Percentiles rank a stretch among this genome's conserved stretches.
Conservation (phyloP, 1,140 invertebrate genomes). For the Macrobrachium nipponense region DNA sequence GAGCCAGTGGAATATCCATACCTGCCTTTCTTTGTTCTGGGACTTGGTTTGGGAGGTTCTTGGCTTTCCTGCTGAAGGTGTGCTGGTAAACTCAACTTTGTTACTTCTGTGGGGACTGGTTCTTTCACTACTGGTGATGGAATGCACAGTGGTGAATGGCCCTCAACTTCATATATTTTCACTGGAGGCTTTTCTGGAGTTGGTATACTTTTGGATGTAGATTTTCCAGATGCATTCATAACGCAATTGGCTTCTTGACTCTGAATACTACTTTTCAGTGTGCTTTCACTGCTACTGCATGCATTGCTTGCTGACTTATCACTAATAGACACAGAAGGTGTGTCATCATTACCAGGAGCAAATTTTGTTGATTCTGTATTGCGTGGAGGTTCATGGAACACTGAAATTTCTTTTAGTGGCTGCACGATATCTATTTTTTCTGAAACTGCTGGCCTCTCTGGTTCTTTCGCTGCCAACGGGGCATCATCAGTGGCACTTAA, state of each 20-base stretch:
- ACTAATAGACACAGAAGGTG: no score
- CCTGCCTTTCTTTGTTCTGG: slow-evolving; percentile 48
- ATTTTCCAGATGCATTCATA: no score
- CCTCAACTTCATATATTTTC: no score
- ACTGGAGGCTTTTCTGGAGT: no score
- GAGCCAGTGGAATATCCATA: slow-evolving; percentile 35
- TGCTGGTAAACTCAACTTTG: background rate
- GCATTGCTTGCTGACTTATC: no score
- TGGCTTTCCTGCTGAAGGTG: background rate
- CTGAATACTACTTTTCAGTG: no score
- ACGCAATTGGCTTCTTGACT: no score
- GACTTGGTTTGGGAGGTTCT: slow-evolving; percentile 45
- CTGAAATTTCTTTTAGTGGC: background rate
- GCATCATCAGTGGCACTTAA: slow-evolving; percentile 29
- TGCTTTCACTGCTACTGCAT: no score
- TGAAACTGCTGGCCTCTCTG: background rate
- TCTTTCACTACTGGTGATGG: background rate
- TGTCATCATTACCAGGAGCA: no score
- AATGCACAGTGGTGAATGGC: background rate
- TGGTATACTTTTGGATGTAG: no score
- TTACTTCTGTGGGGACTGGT: slow-evolving; percentile 15
- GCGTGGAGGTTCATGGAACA: no score
- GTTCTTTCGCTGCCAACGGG: slow-evolving; percentile 8
- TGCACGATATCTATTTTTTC: background rate
- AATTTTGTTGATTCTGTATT: no score